These are phyloP conservation scores for Stegostoma tigrinum DNA, from an alignment of 2,113 vertebrate genomes.

Conservation along the genomic window DNA sequence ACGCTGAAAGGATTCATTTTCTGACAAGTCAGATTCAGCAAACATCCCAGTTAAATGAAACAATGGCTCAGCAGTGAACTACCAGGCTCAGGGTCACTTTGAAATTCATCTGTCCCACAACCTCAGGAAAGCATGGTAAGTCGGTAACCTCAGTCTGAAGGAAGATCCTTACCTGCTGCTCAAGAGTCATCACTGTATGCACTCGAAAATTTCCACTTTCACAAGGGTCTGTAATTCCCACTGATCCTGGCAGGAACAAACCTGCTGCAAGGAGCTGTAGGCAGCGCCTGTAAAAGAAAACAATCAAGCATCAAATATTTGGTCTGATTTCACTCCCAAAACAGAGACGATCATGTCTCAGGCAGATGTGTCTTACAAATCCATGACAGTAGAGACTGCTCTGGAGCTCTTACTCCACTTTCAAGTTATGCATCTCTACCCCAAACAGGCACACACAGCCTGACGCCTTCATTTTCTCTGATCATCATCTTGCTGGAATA, in stretches of 20 bases:
- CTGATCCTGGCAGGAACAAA: constrained; percentile 87
- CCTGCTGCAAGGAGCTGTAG: constrained; percentile 92
- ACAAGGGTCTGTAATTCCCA: constrained; percentile 89
- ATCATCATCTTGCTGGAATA: too few relatives aligned
- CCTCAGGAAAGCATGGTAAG: too few relatives aligned
- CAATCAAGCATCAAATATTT: not conserved
- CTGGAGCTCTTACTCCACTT: not conserved
- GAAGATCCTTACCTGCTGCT: constrained; percentile 74
- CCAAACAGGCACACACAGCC: not conserved
- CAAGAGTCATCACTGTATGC: constrained; percentile 94
- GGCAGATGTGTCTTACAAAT: not conserved
- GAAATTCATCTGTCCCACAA: rapidly evolving
- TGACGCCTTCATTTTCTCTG: not conserved
- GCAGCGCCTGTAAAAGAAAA: constrained; percentile 66
- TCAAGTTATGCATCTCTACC: not conserved
- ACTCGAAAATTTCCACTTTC: constrained; percentile 94
- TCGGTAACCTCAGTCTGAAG: not conserved
- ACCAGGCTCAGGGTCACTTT: not conserved
- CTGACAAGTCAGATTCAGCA: not conserved
- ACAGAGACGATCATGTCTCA: not conserved
- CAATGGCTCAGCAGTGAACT: not conserved
- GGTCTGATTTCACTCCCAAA: too few relatives aligned
- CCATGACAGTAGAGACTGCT: not conserved
- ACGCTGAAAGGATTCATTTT: too few relatives aligned
- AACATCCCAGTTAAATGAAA: too few relatives aligned